phyloP scores from a whole-genome alignment of 1,140 invertebrate genomes.

The Drosophila sp. region DNA sequence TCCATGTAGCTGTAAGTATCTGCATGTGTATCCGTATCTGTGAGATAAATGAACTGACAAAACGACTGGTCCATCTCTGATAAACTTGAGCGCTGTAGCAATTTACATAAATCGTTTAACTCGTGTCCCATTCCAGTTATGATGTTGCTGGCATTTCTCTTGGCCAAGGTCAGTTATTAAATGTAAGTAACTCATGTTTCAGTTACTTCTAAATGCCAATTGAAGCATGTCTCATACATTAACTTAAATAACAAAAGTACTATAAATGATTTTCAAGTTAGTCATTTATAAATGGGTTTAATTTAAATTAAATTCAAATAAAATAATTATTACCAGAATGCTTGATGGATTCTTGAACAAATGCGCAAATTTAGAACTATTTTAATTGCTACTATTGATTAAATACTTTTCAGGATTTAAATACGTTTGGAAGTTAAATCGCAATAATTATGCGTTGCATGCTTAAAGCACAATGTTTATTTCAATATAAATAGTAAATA shows the following conservation, averaged over 20 bases:
- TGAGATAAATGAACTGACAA: slow-evolving; percentile 66
- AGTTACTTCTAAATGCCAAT: too few species aligned
- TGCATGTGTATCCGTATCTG: slow-evolving; percentile 21
- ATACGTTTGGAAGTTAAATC: background rate
- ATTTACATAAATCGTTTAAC: slow-evolving; percentile 59
- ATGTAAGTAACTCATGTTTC: too few species aligned
- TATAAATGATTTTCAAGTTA: too few species aligned
- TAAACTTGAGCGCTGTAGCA: slow-evolving; percentile 36
- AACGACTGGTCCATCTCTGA: slow-evolving; percentile 42
- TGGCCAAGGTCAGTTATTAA: slow-evolving; percentile 37
- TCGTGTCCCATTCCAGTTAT: slow-evolving; percentile 26
- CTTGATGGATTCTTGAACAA: background rate
- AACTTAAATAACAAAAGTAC: too few species aligned
- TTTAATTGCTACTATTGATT: slow-evolving; percentile 4
- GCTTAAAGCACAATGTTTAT: slow-evolving; percentile 31
- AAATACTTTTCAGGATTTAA: background rate
- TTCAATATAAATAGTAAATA: slow-evolving; percentile 68
- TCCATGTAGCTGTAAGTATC: slow-evolving; percentile 1
- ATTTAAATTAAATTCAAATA: background rate
- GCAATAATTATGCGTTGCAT: background rate
- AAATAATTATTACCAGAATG: background rate
- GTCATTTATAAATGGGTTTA: too few species aligned
- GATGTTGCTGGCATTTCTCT: slow-evolving; percentile 11
- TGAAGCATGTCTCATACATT: too few species aligned
- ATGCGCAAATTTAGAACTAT: background rate